Conservation (phyloP, 2,797 vertebrate species). For the Malacoraja senta region DNA sequence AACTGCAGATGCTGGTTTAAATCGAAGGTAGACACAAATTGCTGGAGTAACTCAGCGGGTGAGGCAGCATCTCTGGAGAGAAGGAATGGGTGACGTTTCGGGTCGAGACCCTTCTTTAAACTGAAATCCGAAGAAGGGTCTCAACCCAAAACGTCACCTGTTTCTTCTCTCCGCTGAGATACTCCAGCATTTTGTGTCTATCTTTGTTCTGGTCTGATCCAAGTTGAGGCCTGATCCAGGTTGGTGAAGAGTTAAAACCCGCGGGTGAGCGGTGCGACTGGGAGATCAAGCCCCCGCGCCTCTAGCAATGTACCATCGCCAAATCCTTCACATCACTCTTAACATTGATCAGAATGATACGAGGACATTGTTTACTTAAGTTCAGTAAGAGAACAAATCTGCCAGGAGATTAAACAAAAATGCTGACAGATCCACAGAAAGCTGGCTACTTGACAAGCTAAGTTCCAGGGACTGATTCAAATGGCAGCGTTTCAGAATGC, state of each 20-base stretch:
- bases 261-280: background rate
- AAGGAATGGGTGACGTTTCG: no score
- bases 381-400: background rate
- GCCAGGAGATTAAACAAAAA: background rate
- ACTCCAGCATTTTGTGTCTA: background rate
- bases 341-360: background rate
- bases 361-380: background rate
- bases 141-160: no score
- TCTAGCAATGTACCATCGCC: background rate
- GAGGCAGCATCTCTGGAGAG: no score
- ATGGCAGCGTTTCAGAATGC: background rate
- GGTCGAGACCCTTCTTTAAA: no score
- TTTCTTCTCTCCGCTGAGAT: no score
- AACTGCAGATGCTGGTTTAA: no score
- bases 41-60: no score
- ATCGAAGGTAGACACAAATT: no score
- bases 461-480: background rate
- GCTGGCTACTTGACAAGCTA: background rate
- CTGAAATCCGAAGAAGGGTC: no score
- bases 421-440: slow-evolving; percentile 12
- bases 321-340: background rate
- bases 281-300: background rate
- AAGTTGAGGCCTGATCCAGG: background rate
- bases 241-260: background rate
- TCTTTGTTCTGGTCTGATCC: background rate